A percentile compares a stretch with the other conserved stretches of the same genome.
Evolutionary conservation across 1,140 invertebrate species (phyloP).

Genomic region (Danaus melanippus): DNA sequence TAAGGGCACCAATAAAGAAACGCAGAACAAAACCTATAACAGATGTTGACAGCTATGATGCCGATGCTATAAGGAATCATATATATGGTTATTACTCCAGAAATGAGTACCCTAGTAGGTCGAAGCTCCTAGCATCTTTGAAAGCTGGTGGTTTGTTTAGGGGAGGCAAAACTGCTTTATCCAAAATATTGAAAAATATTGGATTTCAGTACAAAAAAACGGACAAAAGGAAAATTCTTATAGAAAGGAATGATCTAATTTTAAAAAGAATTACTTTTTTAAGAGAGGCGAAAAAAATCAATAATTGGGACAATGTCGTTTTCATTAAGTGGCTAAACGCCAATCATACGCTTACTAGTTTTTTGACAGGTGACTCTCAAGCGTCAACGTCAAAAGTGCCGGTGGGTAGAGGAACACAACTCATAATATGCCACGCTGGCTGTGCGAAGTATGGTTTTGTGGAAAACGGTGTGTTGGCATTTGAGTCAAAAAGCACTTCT

Average conservation of each 20-base stretch:
- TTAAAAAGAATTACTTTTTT: slow-evolving; percentile 13
- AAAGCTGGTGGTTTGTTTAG: too few relatives aligned
- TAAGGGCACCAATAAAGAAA: slow-evolving; percentile 8
- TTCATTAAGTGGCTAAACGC: slow-evolving; percentile 29
- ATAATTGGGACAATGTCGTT: slow-evolving; percentile 21
- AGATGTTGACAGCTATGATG: slow-evolving; percentile 8
- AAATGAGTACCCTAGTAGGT: too few relatives aligned
- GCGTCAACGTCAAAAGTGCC: slow-evolving; percentile 21
- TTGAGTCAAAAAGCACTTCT: slow-evolving; percentile 11
- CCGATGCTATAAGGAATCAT: background rate
- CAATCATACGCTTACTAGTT: slow-evolving; percentile 18
- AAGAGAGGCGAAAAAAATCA: slow-evolving; percentile 17
- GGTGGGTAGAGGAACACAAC: slow-evolving; percentile 19
- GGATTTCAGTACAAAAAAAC: slow-evolving; percentile 1
- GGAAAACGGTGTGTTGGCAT: slow-evolving; percentile 8
- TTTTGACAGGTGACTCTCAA: slow-evolving; percentile 22
- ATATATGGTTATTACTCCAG: too few relatives aligned
- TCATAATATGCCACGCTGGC: slow-evolving; percentile 29
- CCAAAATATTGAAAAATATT: background rate
- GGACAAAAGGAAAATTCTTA: too few relatives aligned
- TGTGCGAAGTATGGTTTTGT: slow-evolving; percentile 11
- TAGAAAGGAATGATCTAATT: background rate
- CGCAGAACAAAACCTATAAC: slow-evolving; percentile 7
- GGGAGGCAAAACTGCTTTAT: slow-evolving; percentile 2
- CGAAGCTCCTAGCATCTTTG: background rate